These are phyloP conservation scores for Semotilus atromaculatus DNA, from an alignment of 2,797 vertebrate genomes.

Conservation along the genomic window DNA sequence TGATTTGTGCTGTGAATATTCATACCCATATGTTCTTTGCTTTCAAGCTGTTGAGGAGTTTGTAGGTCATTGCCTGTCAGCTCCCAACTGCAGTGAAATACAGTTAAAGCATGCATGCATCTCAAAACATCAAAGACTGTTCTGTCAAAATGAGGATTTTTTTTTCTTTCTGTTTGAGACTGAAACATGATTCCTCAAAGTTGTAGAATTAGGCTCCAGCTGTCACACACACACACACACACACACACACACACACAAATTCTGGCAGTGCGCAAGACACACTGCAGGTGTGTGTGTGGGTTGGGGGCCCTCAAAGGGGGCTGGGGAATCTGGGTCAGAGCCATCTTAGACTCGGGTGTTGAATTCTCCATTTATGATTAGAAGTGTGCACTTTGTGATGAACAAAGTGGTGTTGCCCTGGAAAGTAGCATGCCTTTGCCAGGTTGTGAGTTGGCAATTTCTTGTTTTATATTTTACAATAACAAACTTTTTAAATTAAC, in stretches of 20 bases:
- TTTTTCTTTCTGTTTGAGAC: neutral
- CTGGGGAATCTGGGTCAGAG: slow-evolving; percentile 59
- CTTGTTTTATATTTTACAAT: neutral
- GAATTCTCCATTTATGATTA: slow-evolving; percentile 43
- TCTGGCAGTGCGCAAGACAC: slow-evolving; percentile 12
- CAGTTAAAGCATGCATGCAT: slow-evolving; percentile 16
- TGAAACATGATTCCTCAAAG: slow-evolving; percentile 36
- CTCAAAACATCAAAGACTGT: slow-evolving; percentile 8
- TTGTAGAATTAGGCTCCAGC: slow-evolving; percentile 36
- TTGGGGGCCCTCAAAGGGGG: neutral
- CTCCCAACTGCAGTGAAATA: neutral
- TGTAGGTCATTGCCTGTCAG: slow-evolving; percentile 27
- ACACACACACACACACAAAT: too few relatives aligned
- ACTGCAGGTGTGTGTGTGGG: slow-evolving; percentile 7
- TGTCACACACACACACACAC: slow-evolving; percentile 12
- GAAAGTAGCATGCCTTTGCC: neutral
- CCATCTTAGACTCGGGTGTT: slow-evolving; percentile 20
- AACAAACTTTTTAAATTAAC: neutral
- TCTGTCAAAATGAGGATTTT: neutral
- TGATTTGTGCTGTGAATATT: slow-evolving; percentile 27
- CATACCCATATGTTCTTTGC: slow-evolving; percentile 33
- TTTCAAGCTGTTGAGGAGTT: slow-evolving; percentile 29
- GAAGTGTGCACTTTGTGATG: neutral
- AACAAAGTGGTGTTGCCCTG: neutral
- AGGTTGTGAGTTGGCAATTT: neutral